Evolutionary conservation across 1,140 invertebrate species (phyloP), one percentile per base, ranked within the genome.

Genomic region (Cyrtorhinus lividipennis): DNA sequence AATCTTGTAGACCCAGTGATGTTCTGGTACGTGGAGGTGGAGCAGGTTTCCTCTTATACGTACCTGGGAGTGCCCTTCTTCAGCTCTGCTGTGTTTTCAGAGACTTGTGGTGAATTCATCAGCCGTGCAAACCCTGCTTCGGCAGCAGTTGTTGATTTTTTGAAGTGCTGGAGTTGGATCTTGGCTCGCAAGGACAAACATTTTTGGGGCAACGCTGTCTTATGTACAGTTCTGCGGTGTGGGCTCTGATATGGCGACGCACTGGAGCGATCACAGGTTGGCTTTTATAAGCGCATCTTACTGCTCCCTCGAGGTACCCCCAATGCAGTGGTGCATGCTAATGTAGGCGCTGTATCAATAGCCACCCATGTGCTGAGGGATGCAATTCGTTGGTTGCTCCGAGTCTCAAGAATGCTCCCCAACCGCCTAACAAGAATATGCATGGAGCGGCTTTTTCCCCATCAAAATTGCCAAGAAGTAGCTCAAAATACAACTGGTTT

Each of bases 211-310:
- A 12, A 12, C 26, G 22, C 3, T 58, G 25, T 2, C 27, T 61
- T 3, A 44, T 22, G 20, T 61, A 45, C 45, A 10, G 59, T 61
- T 44, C 25, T 18, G 24, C 56, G 13, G 23, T 24, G 8, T 58
- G 56, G 24, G 24, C 23, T 2, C 25, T 58, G 20, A 24, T 58
- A 58, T 20, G 23, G 22, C 2, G 25, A 22, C 15, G 56, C 5
- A 13, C 56, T 58, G 22, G 56, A 58, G 23, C 22, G 24, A 8
- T 3, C 26, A 12, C 56, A 24, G 56, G 56, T 23, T 24, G 25
- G 56, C 56, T 58, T 58, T 18, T 58, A 58, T 27, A 58, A 61
- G 20, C 20, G 59, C 2, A 30, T 23, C 25, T 18, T 57, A n/a
- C 48, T 53, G 20, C 48, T 53, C 5, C 20, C 48, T 53, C 48